These are phyloP conservation scores for Azemiops feae DNA, from an alignment of 2,113 vertebrate genomes.

Conservation along the genomic window DNA sequence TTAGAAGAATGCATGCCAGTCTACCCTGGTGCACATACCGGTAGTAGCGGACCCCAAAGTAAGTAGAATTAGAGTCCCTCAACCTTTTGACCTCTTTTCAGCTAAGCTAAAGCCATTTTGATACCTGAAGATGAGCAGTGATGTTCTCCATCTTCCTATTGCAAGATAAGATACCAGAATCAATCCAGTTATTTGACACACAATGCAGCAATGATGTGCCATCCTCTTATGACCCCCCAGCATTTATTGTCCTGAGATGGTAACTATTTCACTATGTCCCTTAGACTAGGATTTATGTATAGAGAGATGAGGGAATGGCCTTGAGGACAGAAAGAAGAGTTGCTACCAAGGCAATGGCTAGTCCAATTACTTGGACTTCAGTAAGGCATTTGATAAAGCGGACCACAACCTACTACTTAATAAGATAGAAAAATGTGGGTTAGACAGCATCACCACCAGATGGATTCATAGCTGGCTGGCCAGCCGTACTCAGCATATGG, in stretches of 20 bases:
- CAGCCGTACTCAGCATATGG: too few species aligned
- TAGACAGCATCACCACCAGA: too few species aligned
- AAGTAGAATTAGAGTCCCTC: background rate
- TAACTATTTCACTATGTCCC: background rate
- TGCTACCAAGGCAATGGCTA: background rate
- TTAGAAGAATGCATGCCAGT: background rate
- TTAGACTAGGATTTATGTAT: background rate
- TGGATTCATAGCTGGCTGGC: too few species aligned
- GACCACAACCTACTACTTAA: too few species aligned
- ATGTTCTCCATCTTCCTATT: background rate
- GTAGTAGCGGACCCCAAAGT: background rate
- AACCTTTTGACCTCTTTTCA: background rate
- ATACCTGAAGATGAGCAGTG: background rate
- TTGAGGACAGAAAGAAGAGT: background rate
- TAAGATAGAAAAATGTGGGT: too few species aligned
- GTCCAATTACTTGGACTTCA: too few species aligned
- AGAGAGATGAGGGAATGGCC: background rate
- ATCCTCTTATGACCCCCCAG: background rate
- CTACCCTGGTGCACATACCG: background rate
- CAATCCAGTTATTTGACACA: background rate
- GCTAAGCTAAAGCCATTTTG: background rate
- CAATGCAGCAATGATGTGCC: background rate
- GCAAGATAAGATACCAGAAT: background rate
- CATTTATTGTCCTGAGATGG: background rate
- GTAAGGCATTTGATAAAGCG: too few species aligned